phyloP scores from a whole-genome alignment of 2,888 invertebrate genomes.

The Lutraria lutraria region DNA sequence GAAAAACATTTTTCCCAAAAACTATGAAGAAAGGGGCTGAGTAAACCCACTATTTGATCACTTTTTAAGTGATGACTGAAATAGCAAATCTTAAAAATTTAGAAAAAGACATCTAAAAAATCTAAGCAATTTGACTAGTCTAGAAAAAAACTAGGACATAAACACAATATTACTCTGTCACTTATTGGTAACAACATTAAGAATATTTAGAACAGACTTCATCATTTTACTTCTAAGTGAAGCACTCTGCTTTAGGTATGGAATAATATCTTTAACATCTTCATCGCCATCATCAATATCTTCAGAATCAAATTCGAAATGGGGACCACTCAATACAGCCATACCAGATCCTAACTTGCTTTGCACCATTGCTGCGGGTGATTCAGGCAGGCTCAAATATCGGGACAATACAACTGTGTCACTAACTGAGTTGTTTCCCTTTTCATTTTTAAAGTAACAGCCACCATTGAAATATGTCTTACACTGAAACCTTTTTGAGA shows the following conservation, averaged over 20 bases:
- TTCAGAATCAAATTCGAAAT: slow-evolving; percentile 78
- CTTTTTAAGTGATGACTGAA: too few species aligned
- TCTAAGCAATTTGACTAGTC: too few species aligned
- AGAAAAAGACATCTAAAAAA: too few species aligned
- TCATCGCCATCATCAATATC: slow-evolving; percentile 69
- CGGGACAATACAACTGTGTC: slow-evolving; percentile 26
- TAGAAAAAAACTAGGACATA: too few species aligned
- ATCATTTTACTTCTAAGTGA: slow-evolving; percentile 50
- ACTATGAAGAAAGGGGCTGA: too few species aligned
- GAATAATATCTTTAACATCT: slow-evolving; percentile 63
- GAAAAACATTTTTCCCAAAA: too few species aligned
- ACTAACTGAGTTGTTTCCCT: not conserved
- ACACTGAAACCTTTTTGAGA: not conserved
- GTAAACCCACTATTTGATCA: too few species aligned
- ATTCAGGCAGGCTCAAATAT: slow-evolving; percentile 65
- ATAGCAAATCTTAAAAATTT: too few species aligned
- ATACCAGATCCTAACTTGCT: slow-evolving; percentile 76
- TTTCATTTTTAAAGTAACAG: slow-evolving; percentile 48
- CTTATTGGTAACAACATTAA: slow-evolving; percentile 27
- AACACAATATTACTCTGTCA: too few species aligned
- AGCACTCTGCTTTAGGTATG: slow-evolving; percentile 56
- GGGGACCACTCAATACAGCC: slow-evolving; percentile 80
- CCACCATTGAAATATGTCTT: slow-evolving; percentile 78
- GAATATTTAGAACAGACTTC: slow-evolving; percentile 49
- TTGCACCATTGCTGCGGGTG: slow-evolving; percentile 78